These are phyloP conservation scores for Pseudopipra pipra DNA, from an alignment of 2,113 vertebrate genomes.

Conservation along the genomic window DNA sequence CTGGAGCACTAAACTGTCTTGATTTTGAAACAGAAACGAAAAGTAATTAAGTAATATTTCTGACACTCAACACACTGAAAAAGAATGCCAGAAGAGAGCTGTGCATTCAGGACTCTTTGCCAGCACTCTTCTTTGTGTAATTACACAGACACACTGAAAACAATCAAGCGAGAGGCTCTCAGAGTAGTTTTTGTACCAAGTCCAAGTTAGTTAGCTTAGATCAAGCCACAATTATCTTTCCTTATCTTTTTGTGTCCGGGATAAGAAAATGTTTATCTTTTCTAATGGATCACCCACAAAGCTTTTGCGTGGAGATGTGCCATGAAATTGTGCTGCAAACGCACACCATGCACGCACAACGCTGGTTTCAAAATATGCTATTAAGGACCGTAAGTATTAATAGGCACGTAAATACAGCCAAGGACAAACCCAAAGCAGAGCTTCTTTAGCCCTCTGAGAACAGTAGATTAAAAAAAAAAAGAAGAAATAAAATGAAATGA, in stretches of 20 bases:
- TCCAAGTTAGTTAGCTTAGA: not conserved
- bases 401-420: not conserved
- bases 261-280: not conserved
- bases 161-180: not conserved
- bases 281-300: not conserved
- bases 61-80: not conserved
- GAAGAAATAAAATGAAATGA: not conserved
- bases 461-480: not conserved
- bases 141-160: not conserved
- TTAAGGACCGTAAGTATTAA: not conserved
- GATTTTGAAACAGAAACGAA: not conserved
- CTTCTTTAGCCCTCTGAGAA: not conserved
- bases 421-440: not conserved
- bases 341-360: accelerated
- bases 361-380: not conserved
- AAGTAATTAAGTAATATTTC: not conserved
- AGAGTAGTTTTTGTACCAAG: not conserved
- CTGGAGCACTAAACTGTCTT: not conserved
- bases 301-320: not conserved
- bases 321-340: not conserved
- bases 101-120: not conserved
- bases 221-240: not conserved
- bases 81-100: not conserved
- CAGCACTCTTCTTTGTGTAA: not conserved
- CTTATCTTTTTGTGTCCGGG: not conserved